Evolutionary conservation across 2,797 vertebrate species (phyloP).

Genomic region (Ammospiza maritima): DNA sequence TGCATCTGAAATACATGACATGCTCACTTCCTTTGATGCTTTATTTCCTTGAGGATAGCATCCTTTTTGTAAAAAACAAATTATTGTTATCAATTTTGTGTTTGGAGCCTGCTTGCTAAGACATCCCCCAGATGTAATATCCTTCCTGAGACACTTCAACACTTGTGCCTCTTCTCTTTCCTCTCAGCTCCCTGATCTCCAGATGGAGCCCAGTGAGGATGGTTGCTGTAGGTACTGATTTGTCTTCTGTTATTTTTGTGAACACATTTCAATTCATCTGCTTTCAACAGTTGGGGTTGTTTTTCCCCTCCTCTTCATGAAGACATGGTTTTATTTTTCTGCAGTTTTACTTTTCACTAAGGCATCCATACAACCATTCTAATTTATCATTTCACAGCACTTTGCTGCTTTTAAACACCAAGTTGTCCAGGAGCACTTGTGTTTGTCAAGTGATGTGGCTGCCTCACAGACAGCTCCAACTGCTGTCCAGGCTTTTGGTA

Average conservation of each 20-base stretch:
- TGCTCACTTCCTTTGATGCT: neutral
- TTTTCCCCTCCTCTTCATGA: neutral
- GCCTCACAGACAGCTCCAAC: neutral
- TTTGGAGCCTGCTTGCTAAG: neutral
- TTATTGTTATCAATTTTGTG: neutral
- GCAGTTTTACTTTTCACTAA: neutral
- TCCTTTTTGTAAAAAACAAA: neutral
- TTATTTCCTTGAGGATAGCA: neutral
- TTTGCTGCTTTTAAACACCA: neutral
- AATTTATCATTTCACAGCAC: neutral
- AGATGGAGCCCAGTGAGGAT: neutral
- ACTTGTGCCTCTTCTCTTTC: neutral
- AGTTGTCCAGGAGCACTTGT: neutral
- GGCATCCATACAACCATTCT: rapidly evolving
- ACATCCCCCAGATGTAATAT: neutral
- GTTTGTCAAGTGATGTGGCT: neutral
- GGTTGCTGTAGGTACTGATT: neutral
- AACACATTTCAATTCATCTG: neutral
- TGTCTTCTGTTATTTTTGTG: neutral
- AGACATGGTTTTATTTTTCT: neutral
- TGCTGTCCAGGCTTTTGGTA: neutral
- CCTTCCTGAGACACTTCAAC: neutral
- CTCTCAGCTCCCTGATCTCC: neutral
- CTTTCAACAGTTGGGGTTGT: neutral
- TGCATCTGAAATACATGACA: neutral